Base-by-base conservation (phyloP, 2,888 invertebrate species). In the Hipparchia sbordonii region DNA sequence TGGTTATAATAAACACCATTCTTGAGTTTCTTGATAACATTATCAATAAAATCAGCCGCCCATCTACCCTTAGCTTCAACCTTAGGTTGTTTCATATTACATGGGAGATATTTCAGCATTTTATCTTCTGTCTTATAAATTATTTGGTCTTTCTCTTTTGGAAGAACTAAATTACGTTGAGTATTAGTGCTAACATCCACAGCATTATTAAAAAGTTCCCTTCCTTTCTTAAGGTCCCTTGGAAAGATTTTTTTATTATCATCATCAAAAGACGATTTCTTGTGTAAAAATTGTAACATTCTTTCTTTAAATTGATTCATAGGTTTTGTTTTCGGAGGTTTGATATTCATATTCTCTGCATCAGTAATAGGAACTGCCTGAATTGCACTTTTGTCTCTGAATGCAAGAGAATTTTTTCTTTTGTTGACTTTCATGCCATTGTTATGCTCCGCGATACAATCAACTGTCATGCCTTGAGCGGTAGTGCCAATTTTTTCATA, bases 21-120 rank as follows among this genome's bases (percentile, higher is more conserved):
- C 67, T 84, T 86, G 45, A 93, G 84, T 75, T 91, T 92, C 72
- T 79, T 87, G 57, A 92, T 89, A 13, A 93, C 85, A 72, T 85
- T 90, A n/a, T 93, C 93, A 68, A 92, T 87, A 67, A 90, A 88
- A 66, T 91, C 90, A 78, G 86, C 91, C 0, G 88, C 86, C 86
- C 88, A 84, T 78, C 85, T 91, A 9, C 84, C 82, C 81, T 87
- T 91, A 10, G 85, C 39, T 5, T 39, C 39, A 39, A 78, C 87
- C 88, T 87, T 12, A 84, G 39, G 82, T 71, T 82, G 72, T 68
- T 75, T 79, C 23, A 76, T 71, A 9, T 51, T 56, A 23, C 46
- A 13, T 57, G 70, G 9, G 9, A 51, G 51, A 2, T 51, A 67
- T 13, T 65, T 70, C 59, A 61, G 4, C 12, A 45, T 62, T 57